Base-by-base conservation (phyloP, 2,888 invertebrate species). In the Kuschelorhynchus macadamiae region DNA sequence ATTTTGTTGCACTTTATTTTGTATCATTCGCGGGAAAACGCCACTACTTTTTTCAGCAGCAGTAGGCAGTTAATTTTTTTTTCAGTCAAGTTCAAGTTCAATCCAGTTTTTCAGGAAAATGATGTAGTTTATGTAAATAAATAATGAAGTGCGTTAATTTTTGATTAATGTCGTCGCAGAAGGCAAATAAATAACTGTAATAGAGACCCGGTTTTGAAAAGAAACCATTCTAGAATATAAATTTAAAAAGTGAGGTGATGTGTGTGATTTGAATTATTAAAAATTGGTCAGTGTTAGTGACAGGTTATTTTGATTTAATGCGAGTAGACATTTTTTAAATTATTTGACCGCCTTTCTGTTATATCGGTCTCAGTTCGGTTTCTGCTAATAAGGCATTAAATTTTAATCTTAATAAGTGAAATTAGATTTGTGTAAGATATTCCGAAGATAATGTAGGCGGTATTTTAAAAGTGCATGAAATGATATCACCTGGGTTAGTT, bases 151-250 rank as follows among this genome's bases (percentile, higher is more conserved):
- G n/a, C n/a, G n/a, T n/a, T n/a, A n/a, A n/a, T n/a, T n/a, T n/a
- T 47, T 59, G 20, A 59, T 59, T 46, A 49, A 59, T 49, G 57
- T 57, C 25, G 33, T 11, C n/a, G 14, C 44, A 41, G 25, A 36
- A 47, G 47, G 33, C 14, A 36, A 49, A 33, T 36, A 20, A 32
- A 11, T 44, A 57, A 57, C 44, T 32, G 44, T 57, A 44, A 9
- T 46, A 33, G 7, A 25, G 59, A 47, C 59, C 59, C 21, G 59
- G 49, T 59, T 59, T 49, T 47, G 21, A 39, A 21, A 32, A 46
- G 36, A 49, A 21, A 18, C 36, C 8, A 49, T 20, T 12, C 12
- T 20, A 14, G 59, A 59, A 59, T 59, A 47, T 49, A 14, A 59
- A 59, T 59, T 33, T 16, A 25, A 42, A 59, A 36, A 59, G 33